Evolutionary conservation across 1,140 invertebrate species (phyloP), one percentile per base, ranked within the genome.

Genomic region (Bombus consobrinus): DNA sequence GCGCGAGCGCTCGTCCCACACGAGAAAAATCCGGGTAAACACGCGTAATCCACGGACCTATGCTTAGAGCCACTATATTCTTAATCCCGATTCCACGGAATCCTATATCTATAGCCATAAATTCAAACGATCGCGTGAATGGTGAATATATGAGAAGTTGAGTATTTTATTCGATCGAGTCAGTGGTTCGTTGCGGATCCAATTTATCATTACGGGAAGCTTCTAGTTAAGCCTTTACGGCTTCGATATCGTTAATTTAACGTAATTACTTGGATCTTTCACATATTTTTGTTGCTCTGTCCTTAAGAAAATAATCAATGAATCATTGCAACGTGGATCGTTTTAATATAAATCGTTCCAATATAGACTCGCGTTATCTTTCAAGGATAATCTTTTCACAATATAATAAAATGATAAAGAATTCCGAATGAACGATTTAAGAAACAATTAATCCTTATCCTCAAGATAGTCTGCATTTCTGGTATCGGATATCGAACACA

Each of bases 51-150:
- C 62, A 69, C 32, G 62, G 41, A 12, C 6, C 62, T 74, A 34
- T 9, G 73, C 22, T 81, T 37, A 10, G 13, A 47, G 18, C 9
- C 32, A 43, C 62, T 13, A 41, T 13, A 57, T 69, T 76, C 81
- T 83, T 83, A 83, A 83, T 83, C 81, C 81, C 18, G 74, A 83
- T 83, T 83, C 69, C 81, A 83, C 81, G 62, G 74, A 57, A 83
- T 83, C 74, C 43, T n/a, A 9, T 47, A 6, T 47, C 74, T 22
- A 28, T 22, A 53, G 2, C n/a, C 81, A 66, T 83, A 83, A 83
- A 83, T 83, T 68, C 66, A 12, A 69, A 83, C 28, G 74, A 68
- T 41, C 57, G 59, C 41, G 32, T 34, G 25, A 59, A 62, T 72
- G 34, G n/a, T 25, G 80, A 22, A 34, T 22, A 57, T 34, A 53